These are phyloP conservation scores for Cassiopea andromeda DNA, from an alignment of 30 jellyfish, hydroid and myxozoan genomes.

Conservation along the genomic window DNA sequence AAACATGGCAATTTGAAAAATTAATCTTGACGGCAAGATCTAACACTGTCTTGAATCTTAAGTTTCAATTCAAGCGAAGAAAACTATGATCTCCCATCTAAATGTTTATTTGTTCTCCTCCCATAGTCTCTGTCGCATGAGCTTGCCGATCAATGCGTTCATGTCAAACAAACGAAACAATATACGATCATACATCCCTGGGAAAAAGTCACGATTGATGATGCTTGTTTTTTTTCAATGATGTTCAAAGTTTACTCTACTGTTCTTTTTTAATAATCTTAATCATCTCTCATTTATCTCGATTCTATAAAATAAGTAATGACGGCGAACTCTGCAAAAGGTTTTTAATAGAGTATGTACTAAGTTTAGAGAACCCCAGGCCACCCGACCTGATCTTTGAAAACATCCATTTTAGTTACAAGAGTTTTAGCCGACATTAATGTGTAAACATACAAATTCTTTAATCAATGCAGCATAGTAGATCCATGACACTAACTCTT, in stretches of 20 bases:
- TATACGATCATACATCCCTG: conserved; percentile 40
- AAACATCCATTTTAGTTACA: conserved; percentile 6
- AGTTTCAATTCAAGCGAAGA: conserved; percentile 50
- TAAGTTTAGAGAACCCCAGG: not conserved
- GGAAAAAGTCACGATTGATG: conserved; percentile 34
- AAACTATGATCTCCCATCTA: conserved; percentile 55
- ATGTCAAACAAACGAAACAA: conserved; percentile 55
- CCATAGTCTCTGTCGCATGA: conserved; percentile 58
- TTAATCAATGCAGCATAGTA: not conserved
- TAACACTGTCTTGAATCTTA: conserved; percentile 19
- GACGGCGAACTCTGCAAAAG: not conserved
- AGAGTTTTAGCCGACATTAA: not conserved
- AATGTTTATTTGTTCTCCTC: conserved; percentile 65
- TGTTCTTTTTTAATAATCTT: conserved; percentile 1
- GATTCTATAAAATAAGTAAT: conserved; percentile 2
- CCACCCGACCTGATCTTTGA: not conserved
- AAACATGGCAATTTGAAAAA: conserved; percentile 23
- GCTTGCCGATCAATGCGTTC: conserved; percentile 61
- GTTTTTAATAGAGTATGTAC: not conserved
- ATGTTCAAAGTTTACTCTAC: conserved; percentile 10
- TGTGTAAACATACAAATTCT: not conserved
- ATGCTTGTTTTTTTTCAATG: conserved; percentile 26
- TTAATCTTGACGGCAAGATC: conserved; percentile 71
- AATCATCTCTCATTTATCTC: conserved; percentile 16
- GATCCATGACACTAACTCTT: not conserved